A percentile compares a stretch with the other conserved stretches of the same genome.
Conservation (phyloP, 2,113 vertebrate species). For the Caloenas nicobarica region DNA sequence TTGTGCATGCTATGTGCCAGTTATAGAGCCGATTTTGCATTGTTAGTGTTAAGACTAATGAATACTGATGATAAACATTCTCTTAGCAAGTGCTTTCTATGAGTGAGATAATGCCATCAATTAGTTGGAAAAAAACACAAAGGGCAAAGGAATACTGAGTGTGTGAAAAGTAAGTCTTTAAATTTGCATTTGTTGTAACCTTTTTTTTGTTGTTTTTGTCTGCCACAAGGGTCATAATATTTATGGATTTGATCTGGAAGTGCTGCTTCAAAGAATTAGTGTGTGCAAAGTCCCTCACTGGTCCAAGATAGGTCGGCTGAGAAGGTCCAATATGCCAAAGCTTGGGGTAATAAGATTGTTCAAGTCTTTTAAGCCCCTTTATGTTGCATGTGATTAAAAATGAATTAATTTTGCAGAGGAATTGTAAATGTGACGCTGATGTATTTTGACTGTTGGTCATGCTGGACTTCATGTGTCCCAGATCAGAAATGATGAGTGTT, state of each 20-base stretch:
- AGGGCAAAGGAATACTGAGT: conserved; percentile 72
- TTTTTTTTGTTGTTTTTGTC: conserved; percentile 72
- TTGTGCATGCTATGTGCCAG: conserved; percentile 29
- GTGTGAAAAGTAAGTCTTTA: conserved; percentile 70
- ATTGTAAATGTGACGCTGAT: conserved; percentile 25
- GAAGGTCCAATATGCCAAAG: conserved; percentile 92
- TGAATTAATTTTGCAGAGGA: conserved; percentile 38
- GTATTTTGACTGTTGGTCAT: conserved; percentile 58
- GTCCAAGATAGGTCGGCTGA: conserved; percentile 96
- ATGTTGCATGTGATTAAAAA: conserved; percentile 45
- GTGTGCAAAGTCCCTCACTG: conserved; percentile 93
- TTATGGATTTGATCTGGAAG: conserved; percentile 96
- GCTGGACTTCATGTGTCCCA: conserved; percentile 9
- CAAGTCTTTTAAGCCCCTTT: conserved; percentile 40
- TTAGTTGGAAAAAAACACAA: conserved; percentile 71
- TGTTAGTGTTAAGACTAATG: conserved; percentile 74
- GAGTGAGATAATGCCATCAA: conserved; percentile 75
- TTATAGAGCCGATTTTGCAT: conserved; percentile 64
- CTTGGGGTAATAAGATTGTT: conserved; percentile 86
- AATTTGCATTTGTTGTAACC: conserved; percentile 72
- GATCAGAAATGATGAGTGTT: conserved; percentile 47
- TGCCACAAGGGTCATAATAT: conserved; percentile 93
- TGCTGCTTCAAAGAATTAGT: conserved; percentile 93
- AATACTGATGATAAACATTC: conserved; percentile 72
- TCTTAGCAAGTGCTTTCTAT: conserved; percentile 64